Percentiles rank a stretch among this genome's conserved stretches.
Evolutionary conservation across 2,797 vertebrate genomes (phyloP).

Genomic region (Todus mexicanus): DNA sequence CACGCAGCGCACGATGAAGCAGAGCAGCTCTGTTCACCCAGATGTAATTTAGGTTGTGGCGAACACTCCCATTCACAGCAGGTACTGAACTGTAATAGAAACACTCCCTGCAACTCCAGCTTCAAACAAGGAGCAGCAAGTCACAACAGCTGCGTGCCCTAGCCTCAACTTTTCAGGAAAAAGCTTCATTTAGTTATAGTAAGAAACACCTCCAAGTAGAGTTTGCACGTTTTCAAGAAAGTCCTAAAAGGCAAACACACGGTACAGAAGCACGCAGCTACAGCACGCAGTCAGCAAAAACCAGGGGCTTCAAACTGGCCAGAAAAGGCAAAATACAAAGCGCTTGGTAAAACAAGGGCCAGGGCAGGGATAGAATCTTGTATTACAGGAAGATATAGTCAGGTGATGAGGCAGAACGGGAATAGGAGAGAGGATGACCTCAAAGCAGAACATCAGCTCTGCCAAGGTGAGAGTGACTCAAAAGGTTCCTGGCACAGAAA

Average conservation of each 20-base stretch:
- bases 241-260: background rate
- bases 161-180: background rate
- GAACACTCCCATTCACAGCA: background rate
- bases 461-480: background rate
- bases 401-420: background rate
- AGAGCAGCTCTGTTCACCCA: background rate
- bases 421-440: background rate
- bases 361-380: background rate
- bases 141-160: fast-evolving
- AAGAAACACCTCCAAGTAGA: background rate
- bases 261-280: background rate
- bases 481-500: background rate
- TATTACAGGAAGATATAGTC: background rate
- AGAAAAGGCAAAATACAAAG: background rate
- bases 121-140: background rate
- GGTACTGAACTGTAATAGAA: background rate
- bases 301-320: background rate
- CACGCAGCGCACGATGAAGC: fast-evolving
- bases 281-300: background rate
- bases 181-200: background rate
- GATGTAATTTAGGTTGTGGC: too few relatives aligned
- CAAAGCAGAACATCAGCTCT: background rate
- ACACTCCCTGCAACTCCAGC: background rate
- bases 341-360: fast-evolving
- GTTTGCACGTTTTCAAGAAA: background rate